Evolutionary conservation across 2,797 vertebrate genomes (phyloP), one percentile per base, ranked within the genome.

Genomic region (Myotis planiceps): DNA sequence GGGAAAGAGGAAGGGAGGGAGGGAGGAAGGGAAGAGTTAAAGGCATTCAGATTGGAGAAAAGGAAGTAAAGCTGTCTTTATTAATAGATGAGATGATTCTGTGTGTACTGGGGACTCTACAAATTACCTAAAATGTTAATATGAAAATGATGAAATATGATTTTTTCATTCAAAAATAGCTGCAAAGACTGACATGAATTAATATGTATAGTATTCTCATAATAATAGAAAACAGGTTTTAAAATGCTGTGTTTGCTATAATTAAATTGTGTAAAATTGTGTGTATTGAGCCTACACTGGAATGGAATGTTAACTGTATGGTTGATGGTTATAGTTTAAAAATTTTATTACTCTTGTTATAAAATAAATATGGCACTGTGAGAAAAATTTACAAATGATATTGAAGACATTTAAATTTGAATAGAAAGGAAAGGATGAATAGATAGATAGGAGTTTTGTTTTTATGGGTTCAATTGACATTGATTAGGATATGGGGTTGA

Each of bases 151-250:
- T 81, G 32, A 85, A 89, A 75, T 60, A 49, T 19, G 15, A 72
- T 86, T 4, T 49, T 90, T 94, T 47, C 53, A 72, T 68, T 96
- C 78, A 60, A 76, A 96, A 83, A 74, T 78, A 88, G 15, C 47
- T 71, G 4, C 6, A 29, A 69, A 93, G 78, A 72, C 53, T 63
- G 63, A 71, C 51, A 37, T 58, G 75, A 63, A 47, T 90, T 76
- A 69, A 78, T 86, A 37, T n/a, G 32, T 78, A 21, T 74, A 32
- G 12, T 69, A 32, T 47, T 93, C n/a, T 86, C 42, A 71, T 84
- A 60, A 72, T 83, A 47, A 90, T 86, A 92, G 34, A 91, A 83
- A 86, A 84, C 21, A 90, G 42, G 47, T n/a, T 92, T 93, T 83
- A 84, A 90, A 92, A 66, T 92, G 0, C 49, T 49, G 66, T 84